These are phyloP conservation scores for Taeniopygia guttata DNA, from an alignment of 2,797 vertebrate genomes.

Conservation along the genomic window DNA sequence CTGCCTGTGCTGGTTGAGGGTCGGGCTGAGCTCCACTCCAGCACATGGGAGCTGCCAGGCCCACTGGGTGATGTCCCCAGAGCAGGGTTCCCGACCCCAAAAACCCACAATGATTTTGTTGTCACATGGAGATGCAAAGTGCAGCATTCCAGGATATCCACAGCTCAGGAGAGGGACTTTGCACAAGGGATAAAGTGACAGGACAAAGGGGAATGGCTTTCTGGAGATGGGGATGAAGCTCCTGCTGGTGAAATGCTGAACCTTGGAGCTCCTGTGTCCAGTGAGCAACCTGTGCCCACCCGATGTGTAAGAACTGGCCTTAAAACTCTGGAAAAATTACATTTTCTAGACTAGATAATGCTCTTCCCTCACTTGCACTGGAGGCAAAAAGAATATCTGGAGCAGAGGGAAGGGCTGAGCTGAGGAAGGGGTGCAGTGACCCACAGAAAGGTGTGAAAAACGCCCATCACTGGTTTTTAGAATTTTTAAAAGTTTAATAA, in stretches of 20 bases:
- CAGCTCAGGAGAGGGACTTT: not conserved
- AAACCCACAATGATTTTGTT: not conserved
- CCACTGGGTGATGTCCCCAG: not conserved
- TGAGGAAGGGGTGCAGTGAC: not conserved
- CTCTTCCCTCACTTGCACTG: accelerated
- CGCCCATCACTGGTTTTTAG: too few relatives aligned
- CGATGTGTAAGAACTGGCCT: not conserved
- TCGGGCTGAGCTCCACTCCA: not conserved
- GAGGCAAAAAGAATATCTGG: not conserved
- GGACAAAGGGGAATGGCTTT: not conserved
- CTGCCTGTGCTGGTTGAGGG: not conserved
- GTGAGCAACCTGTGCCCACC: not conserved
- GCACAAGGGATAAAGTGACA: not conserved
- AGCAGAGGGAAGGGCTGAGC: not conserved
- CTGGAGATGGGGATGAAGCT: not conserved
- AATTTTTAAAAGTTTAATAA: too few relatives aligned
- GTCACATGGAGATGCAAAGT: not conserved
- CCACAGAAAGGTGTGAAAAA: accelerated
- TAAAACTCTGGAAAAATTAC: not conserved
- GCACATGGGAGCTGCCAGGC: accelerated
- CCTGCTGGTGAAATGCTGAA: not conserved
- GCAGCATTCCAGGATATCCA: accelerated
- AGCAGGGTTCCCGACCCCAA: accelerated
- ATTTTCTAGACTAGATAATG: not conserved
- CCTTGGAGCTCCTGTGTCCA: not conserved